Evolutionary conservation across 2,113 vertebrate genomes (phyloP), one percentile per base, ranked within the genome.

Genomic region (Chaenocephalus aceratus): DNA sequence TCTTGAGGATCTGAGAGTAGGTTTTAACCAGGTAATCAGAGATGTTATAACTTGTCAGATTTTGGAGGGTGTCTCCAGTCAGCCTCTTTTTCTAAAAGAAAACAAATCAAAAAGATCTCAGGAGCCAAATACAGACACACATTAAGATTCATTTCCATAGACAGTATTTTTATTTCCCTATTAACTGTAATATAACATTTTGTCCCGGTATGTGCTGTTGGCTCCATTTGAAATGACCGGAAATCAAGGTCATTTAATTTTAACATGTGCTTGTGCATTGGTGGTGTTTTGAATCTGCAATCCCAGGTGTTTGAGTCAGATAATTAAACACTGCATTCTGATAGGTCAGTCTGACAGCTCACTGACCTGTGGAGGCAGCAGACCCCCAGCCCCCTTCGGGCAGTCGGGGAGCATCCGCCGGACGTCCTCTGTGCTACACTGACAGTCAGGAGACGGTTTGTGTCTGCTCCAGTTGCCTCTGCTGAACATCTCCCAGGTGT

Each of bases 21-120:
- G 97, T 99, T 95, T 99, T 99, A 83, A 98, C 96, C 69, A 99
- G 95, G 77, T 99, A 99, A 92, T 99, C 98, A 0, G 97, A 97
- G 87, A 99, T 94, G 83, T 99, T 99, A 69, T 96, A 96, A 26
- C 94, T 96, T 0, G 98, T 98, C 88, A 99, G 89, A 79, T 99
- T 97, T 92, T 98, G 97, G 54, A 99, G 96, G 77, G 96, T 86
- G 83, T 98, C 97, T 15, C 95, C 95, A 30, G 94, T 95, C 10
- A 69, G 21, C 54, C 91, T 92, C 74, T 89, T 93, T 0, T 93
- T 88, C 95, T 96, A 76, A 76, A 66, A 82, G 61, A 49, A 3
- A 16, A 75, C 0, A 78, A 36, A 69, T 48, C 65, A 49, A 70
- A 46, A 4, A 11, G 36, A 41, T 41, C 11, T 36, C 3, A 61